phyloP scores from a whole-genome alignment of 2,113 vertebrate species.

The Meleagris gallopavo region DNA sequence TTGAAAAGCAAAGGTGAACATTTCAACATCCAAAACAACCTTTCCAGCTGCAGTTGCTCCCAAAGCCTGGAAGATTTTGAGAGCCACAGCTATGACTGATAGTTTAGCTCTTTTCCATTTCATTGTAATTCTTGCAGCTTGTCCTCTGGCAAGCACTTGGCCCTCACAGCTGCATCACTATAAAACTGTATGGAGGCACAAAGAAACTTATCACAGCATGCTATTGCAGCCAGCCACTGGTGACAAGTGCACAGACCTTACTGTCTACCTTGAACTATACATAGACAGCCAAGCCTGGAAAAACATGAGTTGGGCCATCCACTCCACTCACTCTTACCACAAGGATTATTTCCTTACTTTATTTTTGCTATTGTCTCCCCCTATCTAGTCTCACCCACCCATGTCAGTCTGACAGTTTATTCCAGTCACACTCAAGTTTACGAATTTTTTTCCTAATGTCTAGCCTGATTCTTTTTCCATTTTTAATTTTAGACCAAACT shows the following conservation, averaged over 20 bases:
- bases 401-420: conserved; percentile 18
- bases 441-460: conserved; percentile 16
- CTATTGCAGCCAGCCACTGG: not conserved
- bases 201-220: not conserved
- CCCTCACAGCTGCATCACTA: not conserved
- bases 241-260: not conserved
- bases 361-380: conserved; percentile 39
- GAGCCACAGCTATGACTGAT: not conserved
- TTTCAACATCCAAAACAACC: not conserved
- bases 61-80: not conserved
- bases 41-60: not conserved
- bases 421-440: conserved; percentile 40
- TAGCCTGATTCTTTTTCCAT: conserved; percentile 52
- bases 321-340: not conserved
- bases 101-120: not conserved
- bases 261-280: not conserved
- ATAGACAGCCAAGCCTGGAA: not conserved
- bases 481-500: conserved; percentile 67
- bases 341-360: conserved; percentile 45
- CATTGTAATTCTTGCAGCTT: not conserved
- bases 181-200: not conserved
- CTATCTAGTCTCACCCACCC: conserved; percentile 65
- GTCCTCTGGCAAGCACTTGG: not conserved
- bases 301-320: not conserved
- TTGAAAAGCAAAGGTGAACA: not conserved